Evolutionary conservation across 2,113 vertebrate species (phyloP).

Genomic region (Echinops telfairi): DNA sequence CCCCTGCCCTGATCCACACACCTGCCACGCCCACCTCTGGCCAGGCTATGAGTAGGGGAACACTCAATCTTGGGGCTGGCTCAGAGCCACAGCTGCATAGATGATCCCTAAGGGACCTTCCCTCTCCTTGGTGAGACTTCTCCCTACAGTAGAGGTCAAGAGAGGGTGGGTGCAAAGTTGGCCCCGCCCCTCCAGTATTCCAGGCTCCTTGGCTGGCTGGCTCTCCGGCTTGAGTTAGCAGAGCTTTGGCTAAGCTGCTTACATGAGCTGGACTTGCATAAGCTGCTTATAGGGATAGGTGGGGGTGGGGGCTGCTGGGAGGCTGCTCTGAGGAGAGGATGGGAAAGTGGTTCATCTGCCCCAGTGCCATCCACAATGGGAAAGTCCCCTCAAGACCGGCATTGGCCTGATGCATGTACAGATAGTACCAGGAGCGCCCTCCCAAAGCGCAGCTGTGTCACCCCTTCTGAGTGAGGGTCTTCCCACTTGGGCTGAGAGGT

Average conservation of each 20-base stretch:
- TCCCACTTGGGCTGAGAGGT: not conserved
- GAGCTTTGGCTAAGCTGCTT: constrained; percentile 80
- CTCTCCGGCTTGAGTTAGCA: constrained; percentile 73
- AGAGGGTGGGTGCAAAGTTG: constrained; percentile 24
- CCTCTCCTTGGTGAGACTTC: constrained; percentile 49
- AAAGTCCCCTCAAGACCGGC: not conserved
- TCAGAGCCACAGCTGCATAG: not conserved
- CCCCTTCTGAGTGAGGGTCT: not conserved
- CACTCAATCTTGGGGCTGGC: not conserved
- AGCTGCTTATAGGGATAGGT: constrained; percentile 61
- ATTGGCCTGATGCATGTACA: not conserved
- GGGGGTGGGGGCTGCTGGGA: not conserved
- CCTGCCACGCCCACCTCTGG: not conserved
- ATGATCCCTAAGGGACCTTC: constrained; percentile 53
- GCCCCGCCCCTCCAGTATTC: not conserved
- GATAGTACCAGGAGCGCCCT: not conserved
- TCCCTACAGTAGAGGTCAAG: constrained; percentile 51
- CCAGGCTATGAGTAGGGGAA: not conserved
- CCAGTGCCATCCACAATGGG: not conserved
- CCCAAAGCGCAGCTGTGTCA: not conserved
- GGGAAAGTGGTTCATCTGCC: constrained; percentile 2
- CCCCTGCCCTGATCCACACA: not conserved
- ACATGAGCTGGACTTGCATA: constrained; percentile 62
- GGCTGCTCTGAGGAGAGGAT: constrained; percentile 3
- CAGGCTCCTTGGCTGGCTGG: not conserved